Conservation (phyloP, 2,113 vertebrate species). For the Urocitellus parryii region DNA sequence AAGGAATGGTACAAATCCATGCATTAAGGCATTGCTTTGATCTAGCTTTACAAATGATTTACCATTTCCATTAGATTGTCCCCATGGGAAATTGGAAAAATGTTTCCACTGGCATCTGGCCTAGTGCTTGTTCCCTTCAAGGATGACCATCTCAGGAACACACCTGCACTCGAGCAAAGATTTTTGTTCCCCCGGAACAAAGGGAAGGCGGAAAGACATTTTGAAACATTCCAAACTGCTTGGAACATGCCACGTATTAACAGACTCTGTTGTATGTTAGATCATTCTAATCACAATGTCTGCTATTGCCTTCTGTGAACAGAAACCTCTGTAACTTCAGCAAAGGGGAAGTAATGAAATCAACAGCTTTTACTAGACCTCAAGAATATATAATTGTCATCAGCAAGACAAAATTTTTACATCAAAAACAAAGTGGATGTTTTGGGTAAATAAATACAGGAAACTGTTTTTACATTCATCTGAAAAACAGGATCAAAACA, state of each 20-base stretch:
- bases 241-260: neutral
- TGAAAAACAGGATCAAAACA: slow-evolving; percentile 29
- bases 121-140: neutral
- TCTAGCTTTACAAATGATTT: slow-evolving; percentile 49
- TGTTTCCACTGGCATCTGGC: slow-evolving; percentile 24
- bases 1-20: slow-evolving; percentile 29
- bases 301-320: slow-evolving; percentile 57
- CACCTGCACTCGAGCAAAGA: slow-evolving; percentile 64
- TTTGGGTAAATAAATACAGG: slow-evolving; percentile 54
- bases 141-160: neutral
- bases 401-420: slow-evolving; percentile 52
- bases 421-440: slow-evolving; percentile 8
- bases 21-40: slow-evolving; percentile 62
- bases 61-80: slow-evolving; percentile 23
- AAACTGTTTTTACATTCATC: slow-evolving; percentile 61
- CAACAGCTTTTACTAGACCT: slow-evolving; percentile 45
- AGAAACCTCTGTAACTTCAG: slow-evolving; percentile 51
- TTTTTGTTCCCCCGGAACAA: neutral
- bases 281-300: slow-evolving; percentile 55
- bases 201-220: slow-evolving; percentile 34
- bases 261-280: slow-evolving; percentile 32
- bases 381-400: slow-evolving; percentile 53
- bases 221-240: slow-evolving; percentile 47
- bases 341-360: slow-evolving; percentile 37
- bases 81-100: slow-evolving; percentile 53